These are phyloP conservation scores for Cranoglanis bouderius DNA, from an alignment of 2,113 vertebrate species.

Conservation along the genomic window DNA sequence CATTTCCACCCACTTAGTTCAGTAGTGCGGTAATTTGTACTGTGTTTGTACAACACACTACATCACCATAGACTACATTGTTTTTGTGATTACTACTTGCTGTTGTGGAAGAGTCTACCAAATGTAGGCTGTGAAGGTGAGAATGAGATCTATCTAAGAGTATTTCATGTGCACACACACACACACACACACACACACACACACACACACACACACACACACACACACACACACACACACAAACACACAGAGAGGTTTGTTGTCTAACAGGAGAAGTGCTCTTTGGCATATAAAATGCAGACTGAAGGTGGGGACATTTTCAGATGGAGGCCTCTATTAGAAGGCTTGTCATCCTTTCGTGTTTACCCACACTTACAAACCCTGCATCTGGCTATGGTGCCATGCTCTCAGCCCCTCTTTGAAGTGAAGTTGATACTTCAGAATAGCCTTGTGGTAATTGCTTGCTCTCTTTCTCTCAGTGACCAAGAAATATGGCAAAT, in stretches of 20 bases:
- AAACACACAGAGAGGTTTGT: constrained; percentile 18
- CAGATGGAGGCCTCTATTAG: constrained; percentile 75
- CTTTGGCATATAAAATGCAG: constrained; percentile 68
- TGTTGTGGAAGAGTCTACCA: background rate
- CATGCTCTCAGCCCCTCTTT: constrained; percentile 64
- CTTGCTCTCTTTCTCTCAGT: constrained; percentile 54
- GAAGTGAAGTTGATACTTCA: constrained; percentile 77
- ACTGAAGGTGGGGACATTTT: constrained; percentile 75
- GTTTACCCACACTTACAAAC: constrained; percentile 74
- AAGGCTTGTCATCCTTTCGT: constrained; percentile 74
- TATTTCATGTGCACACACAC: background rate
- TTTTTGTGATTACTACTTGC: background rate
- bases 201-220: background rate
- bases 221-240: background rate
- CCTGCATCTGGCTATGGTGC: constrained; percentile 57
- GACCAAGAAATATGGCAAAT: constrained; percentile 53
- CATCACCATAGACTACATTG: background rate
- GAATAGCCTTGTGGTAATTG: constrained; percentile 76
- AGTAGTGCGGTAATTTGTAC: background rate
- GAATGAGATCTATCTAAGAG: background rate
- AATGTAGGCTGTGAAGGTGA: background rate
- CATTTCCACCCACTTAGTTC: background rate
- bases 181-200: background rate
- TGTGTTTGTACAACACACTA: background rate
- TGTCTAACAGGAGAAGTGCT: constrained; percentile 50